These are phyloP conservation scores for Pitangus sulphuratus DNA, from an alignment of 2,797 vertebrate genomes.

Conservation along the genomic window DNA sequence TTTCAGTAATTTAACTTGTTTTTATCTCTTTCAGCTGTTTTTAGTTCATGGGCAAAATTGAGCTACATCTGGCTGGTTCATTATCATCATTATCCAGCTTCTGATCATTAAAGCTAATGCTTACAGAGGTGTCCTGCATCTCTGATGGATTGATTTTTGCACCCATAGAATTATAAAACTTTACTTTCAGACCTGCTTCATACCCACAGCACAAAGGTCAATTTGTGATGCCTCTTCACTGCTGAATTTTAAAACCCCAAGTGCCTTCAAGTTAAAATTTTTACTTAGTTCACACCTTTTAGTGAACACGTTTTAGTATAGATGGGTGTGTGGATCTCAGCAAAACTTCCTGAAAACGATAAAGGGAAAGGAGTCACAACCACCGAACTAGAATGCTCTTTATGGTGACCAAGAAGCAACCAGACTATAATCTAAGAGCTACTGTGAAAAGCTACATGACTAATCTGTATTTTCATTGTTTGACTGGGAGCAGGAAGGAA, in stretches of 20 bases:
- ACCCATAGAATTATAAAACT: neutral
- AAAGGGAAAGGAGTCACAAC: neutral
- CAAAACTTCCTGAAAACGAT: neutral
- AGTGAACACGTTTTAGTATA: neutral
- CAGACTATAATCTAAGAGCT: neutral
- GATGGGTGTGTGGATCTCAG: neutral
- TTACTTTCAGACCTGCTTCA: neutral
- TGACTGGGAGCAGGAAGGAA: constrained; percentile 36
- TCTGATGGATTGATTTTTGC: neutral
- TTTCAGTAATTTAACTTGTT: neutral
- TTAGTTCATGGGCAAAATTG: neutral
- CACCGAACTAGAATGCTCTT: neutral
- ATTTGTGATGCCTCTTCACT: neutral
- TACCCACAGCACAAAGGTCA: accelerated
- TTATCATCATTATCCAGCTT: neutral
- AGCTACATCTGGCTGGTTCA: neutral
- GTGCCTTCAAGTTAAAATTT: neutral
- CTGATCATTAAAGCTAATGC: neutral
- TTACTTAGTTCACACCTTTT: neutral
- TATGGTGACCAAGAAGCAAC: neutral
- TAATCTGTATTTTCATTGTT: constrained; percentile 51
- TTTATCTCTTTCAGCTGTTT: neutral
- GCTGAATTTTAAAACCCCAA: neutral
- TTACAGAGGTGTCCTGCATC: neutral
- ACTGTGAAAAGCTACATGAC: constrained; percentile 8